These are phyloP conservation scores for human DNA, from an alignment of 2,113 vertebrate genomes.

Conservation along the genomic window GRCh38 chr14:97803001-97803500, in stretches of 20 bases:
- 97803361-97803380: neutral
- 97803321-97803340: neutral
- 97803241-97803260: too few relatives aligned
- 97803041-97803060: too few relatives aligned
- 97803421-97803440: neutral
- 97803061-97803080: neutral
- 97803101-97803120: neutral
- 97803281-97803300: neutral
- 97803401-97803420: neutral
- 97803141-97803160: accelerated
- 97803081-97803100: neutral
- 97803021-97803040: neutral
- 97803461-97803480: neutral
- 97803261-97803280: neutral
- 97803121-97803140: accelerated
- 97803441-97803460: neutral
- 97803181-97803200: neutral
- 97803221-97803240: neutral
- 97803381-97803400: too few relatives aligned
- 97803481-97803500: neutral
- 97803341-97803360: neutral
- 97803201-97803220: neutral
- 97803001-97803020: too few relatives aligned
- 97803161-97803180: accelerated
- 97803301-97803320: too few relatives aligned